Evolutionary conservation across 2,797 vertebrate species (phyloP).

Genomic region (Anguilla marmorata): DNA sequence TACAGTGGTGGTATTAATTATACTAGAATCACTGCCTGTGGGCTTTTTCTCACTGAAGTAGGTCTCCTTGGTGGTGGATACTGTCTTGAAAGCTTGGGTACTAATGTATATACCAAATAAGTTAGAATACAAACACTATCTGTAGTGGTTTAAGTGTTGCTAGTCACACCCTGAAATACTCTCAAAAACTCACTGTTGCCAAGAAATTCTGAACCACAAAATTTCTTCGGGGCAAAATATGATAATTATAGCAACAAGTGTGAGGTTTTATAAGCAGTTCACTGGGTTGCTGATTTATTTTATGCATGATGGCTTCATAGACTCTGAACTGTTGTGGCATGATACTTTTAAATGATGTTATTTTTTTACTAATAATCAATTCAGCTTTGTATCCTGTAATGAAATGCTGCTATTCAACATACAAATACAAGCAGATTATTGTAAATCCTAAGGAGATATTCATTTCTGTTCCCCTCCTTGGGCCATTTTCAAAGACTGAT

Average conservation of each 20-base stretch:
- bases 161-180: conserved; percentile 63
- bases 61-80: conserved; percentile 63
- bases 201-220: background rate
- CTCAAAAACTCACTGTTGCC: conserved; percentile 16
- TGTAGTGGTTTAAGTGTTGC: conserved; percentile 63
- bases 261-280: background rate
- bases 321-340: background rate
- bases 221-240: background rate
- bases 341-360: background rate
- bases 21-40: too few relatives aligned
- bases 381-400: background rate
- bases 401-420: background rate
- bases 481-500: background rate
- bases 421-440: background rate
- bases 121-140: conserved; percentile 60
- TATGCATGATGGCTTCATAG: background rate
- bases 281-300: background rate
- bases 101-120: conserved; percentile 59
- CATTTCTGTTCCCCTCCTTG: background rate
- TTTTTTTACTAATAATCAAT: background rate
- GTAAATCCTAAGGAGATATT: background rate
- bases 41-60: conserved; percentile 8
- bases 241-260: background rate
- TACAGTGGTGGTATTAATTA: conserved; percentile 60
- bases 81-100: conserved; percentile 65